Evolutionary conservation across 2,113 vertebrate species (phyloP).

Genomic region (Prolemur simus): DNA sequence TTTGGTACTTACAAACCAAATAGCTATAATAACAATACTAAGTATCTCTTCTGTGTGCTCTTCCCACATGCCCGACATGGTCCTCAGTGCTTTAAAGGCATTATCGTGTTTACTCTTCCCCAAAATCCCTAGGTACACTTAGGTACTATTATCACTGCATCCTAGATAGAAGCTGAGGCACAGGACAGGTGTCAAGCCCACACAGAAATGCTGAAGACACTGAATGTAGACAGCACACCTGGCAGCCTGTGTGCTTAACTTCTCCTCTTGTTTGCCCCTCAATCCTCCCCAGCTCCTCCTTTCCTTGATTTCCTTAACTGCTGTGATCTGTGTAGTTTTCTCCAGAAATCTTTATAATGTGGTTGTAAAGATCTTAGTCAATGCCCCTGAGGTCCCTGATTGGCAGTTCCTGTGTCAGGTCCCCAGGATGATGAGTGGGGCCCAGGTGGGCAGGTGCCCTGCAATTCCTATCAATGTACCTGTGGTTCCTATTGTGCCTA

Average conservation of each 20-base stretch:
- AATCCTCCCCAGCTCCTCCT: background rate
- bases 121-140: background rate
- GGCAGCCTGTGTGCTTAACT: background rate
- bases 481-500: background rate
- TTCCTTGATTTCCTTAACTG: background rate
- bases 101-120: background rate
- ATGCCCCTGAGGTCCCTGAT: background rate
- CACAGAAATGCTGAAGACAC: background rate
- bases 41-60: background rate
- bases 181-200: background rate
- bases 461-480: background rate
- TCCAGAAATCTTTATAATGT: background rate
- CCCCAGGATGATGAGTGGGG: no score
- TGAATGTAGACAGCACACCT: background rate
- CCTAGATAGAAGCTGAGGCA: background rate
- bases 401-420: background rate
- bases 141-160: background rate
- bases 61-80: background rate
- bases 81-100: background rate
- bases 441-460: background rate
- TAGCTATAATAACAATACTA: background rate
- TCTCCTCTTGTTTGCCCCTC: background rate
- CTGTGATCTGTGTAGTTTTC: background rate
- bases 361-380: background rate
- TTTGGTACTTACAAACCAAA: background rate